phyloP scores from a whole-genome alignment of 2,888 invertebrate genomes.

The Cheilosia pagana region DNA sequence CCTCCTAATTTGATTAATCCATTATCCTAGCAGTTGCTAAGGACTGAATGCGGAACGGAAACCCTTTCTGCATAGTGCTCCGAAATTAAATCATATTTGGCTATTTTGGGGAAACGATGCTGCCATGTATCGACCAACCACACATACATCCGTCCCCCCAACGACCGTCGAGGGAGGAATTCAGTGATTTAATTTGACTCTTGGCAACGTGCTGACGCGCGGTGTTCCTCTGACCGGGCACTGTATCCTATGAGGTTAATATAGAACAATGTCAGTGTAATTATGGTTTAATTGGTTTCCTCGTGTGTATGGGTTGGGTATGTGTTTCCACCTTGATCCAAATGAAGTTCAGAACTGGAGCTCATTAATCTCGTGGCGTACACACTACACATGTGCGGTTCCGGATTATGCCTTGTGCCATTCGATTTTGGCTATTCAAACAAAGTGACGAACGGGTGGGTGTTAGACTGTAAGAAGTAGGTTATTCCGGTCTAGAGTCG shows the following conservation, averaged over 20 bases:
- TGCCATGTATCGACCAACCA: not conserved
- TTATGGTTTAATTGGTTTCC: not conserved
- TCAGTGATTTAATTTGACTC: constrained; percentile 38
- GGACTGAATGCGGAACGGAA: constrained; percentile 18
- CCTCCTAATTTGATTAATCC: constrained; percentile 47
- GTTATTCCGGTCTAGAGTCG: no score
- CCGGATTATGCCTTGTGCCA: no score
- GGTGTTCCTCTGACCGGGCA: not conserved
- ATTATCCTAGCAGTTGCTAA: constrained; percentile 50
- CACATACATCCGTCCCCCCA: not conserved
- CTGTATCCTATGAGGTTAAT: not conserved
- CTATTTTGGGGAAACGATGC: constrained; percentile 8
- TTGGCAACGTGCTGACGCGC: constrained; percentile 5
- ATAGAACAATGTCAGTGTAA: not conserved
- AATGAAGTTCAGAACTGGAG: not conserved
- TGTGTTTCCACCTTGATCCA: not conserved
- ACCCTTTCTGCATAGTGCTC: not conserved
- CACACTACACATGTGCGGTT: no score
- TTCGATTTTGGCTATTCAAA: no score
- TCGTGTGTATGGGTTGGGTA: not conserved
- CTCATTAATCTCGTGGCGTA: not conserved
- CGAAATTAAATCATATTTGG: constrained; percentile 37
- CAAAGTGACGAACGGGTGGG: no score
- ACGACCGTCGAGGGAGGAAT: constrained; percentile 7
- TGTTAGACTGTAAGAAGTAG: no score